Conservation (phyloP, 2,888 invertebrate species). For the Amphipoea oculea region DNA sequence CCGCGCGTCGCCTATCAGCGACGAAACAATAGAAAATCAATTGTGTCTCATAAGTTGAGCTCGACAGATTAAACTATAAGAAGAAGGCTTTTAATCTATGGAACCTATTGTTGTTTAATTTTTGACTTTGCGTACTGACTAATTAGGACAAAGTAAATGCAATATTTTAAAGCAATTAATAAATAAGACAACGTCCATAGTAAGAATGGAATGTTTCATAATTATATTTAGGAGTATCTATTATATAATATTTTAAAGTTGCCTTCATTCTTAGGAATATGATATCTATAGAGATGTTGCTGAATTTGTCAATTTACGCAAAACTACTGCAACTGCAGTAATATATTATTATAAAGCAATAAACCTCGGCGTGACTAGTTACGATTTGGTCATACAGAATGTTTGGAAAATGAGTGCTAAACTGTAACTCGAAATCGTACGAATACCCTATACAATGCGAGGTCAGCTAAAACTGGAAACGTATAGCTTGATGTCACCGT, state of each 20-base stretch:
- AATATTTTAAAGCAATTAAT: constrained; percentile 59
- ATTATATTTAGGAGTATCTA: constrained; percentile 42
- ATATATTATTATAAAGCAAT: constrained; percentile 50
- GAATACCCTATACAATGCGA: too few species aligned
- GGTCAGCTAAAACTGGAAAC: too few species aligned
- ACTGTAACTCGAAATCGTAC: neutral
- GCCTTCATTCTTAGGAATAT: constrained; percentile 72
- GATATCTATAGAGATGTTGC: constrained; percentile 53
- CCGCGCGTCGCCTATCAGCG: too few species aligned
- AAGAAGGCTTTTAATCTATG: neutral
- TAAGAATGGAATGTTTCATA: constrained; percentile 51
- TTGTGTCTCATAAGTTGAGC: too few species aligned
- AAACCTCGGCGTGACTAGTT: constrained; percentile 28
- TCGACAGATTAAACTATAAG: neutral
- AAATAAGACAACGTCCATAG: constrained; percentile 31
- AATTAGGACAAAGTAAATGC: constrained; percentile 13
- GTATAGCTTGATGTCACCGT: too few species aligned
- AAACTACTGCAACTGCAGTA: constrained; percentile 41
- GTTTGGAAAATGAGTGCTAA: constrained; percentile 44
- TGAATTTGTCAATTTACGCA: constrained; percentile 61
- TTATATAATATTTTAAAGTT: constrained; percentile 69
- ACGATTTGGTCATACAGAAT: constrained; percentile 15
- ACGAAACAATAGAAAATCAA: too few species aligned
- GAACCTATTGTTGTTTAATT: neutral
- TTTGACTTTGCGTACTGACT: neutral